These are phyloP conservation scores for Ctenicera cuprea DNA, from an alignment of 2,888 invertebrate genomes.

Conservation along the genomic window DNA sequence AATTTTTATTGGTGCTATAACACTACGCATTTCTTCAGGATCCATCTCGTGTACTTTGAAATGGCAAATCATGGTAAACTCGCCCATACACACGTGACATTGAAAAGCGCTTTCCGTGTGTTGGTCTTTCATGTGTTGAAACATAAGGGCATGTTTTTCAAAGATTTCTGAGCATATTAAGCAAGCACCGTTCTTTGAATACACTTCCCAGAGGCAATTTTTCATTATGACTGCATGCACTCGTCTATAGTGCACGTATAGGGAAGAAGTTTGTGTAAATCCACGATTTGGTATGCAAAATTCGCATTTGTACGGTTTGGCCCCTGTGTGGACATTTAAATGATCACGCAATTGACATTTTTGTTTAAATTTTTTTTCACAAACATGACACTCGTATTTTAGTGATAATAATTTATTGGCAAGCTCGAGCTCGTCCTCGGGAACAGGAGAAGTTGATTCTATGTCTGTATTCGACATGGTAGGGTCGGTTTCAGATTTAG, in stretches of 20 bases:
- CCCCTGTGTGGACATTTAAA: conserved; percentile 45
- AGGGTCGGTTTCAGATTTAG: conserved; percentile 23
- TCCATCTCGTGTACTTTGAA: conserved; percentile 32
- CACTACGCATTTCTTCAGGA: conserved; percentile 15
- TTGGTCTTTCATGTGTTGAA: conserved; percentile 38
- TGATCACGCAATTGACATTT: conserved; percentile 46
- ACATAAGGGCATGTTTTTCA: conserved; percentile 44
- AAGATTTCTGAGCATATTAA: conserved; percentile 40
- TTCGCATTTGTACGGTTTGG: conserved; percentile 45
- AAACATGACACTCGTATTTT: conserved; percentile 37
- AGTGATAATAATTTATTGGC: background rate
- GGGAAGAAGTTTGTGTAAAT: conserved; percentile 49
- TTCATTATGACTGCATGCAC: conserved; percentile 41
- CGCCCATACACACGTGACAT: conserved; percentile 37
- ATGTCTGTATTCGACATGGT: background rate
- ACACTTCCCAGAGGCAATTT: conserved; percentile 44
- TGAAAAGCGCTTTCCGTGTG: conserved; percentile 32
- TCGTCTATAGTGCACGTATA: conserved; percentile 45
- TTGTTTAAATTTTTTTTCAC: conserved; percentile 42
- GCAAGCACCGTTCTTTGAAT: conserved; percentile 45
- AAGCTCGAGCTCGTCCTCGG: background rate
- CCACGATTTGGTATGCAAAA: conserved; percentile 43
- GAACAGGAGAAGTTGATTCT: background rate
- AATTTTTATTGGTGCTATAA: background rate
- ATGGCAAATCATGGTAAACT: conserved; percentile 40